A percentile compares a stretch with the other conserved stretches of the same genome.
Conservation (phyloP, 2,888 invertebrate species). For the Lobophora halterata region DNA sequence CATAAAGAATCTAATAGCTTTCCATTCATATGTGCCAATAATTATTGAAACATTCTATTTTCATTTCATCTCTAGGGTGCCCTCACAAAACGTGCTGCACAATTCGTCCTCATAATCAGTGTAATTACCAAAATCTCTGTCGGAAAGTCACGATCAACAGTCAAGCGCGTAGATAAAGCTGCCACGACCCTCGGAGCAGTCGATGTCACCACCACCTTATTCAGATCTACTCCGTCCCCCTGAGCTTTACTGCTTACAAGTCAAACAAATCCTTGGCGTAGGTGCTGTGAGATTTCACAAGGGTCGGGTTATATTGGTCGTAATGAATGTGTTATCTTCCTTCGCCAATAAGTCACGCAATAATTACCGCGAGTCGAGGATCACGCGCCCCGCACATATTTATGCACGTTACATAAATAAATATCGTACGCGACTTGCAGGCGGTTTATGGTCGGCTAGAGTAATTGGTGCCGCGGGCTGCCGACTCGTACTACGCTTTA, state of each 20-base stretch:
- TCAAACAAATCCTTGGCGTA: constrained; percentile 13
- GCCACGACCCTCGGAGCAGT: constrained; percentile 62
- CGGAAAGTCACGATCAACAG: constrained; percentile 76
- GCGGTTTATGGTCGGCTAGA: constrained; percentile 48
- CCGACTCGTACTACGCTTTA: constrained; percentile 32
- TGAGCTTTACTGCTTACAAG: constrained; percentile 21
- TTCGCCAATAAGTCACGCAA: constrained; percentile 78
- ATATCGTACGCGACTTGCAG: constrained; percentile 61
- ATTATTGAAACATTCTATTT: constrained; percentile 32
- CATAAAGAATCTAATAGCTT: constrained; percentile 2
- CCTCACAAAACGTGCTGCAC: constrained; percentile 42
- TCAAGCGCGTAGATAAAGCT: constrained; percentile 72
- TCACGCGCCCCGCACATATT: constrained; percentile 72
- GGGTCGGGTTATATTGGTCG: constrained; percentile 50
- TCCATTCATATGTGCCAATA: constrained; percentile 2
- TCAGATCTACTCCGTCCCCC: constrained; percentile 40
- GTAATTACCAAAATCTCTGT: constrained; percentile 75
- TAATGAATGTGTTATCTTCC: constrained; percentile 72
- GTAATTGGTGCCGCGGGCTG: constrained; percentile 56
- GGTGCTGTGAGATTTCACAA: constrained; percentile 22
- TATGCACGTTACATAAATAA: constrained; percentile 68
- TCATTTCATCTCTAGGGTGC: constrained; percentile 32
- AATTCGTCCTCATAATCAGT: constrained; percentile 69
- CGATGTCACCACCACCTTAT: constrained; percentile 47
- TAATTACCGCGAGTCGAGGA: constrained; percentile 73